phyloP scores from a whole-genome alignment of 2,113 vertebrate species.

The Patagioenas fasciata region DNA sequence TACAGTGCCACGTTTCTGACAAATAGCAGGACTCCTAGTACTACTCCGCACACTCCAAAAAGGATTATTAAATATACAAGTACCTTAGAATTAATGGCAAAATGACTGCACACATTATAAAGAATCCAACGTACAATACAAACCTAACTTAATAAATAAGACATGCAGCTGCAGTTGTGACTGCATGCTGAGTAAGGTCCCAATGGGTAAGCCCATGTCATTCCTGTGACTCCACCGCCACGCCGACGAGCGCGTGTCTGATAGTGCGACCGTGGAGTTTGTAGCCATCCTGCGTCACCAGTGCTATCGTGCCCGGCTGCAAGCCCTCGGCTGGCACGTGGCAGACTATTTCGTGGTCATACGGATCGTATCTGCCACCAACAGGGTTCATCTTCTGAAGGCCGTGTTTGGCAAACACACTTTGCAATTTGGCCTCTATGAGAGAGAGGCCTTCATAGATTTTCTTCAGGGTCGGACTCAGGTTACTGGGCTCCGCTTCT shows the following conservation, averaged over 20 bases:
- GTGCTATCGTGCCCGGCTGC: constrained; percentile 80
- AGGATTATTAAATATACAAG: constrained; percentile 51
- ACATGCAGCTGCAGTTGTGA: constrained; percentile 17
- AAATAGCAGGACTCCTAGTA: constrained; percentile 31
- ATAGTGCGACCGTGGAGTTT: constrained; percentile 87
- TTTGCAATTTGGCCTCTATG: constrained; percentile 80
- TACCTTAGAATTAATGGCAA: constrained; percentile 58
- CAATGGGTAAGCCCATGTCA: not conserved
- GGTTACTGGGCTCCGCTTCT: constrained; percentile 55
- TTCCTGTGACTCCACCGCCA: constrained; percentile 82
- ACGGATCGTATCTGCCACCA: constrained; percentile 83
- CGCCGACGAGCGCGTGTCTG: constrained; percentile 83
- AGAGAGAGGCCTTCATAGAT: constrained; percentile 75
- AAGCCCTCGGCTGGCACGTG: constrained; percentile 81
- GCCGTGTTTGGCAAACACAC: constrained; percentile 85
- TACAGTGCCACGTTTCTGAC: constrained; percentile 20
- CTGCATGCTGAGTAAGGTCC: not conserved
- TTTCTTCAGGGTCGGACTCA: constrained; percentile 70
- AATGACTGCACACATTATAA: constrained; percentile 57
- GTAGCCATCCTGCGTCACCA: constrained; percentile 85
- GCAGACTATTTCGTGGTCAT: constrained; percentile 85
- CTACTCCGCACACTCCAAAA: not conserved
- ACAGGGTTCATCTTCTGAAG: constrained; percentile 86
- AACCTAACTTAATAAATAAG: constrained; percentile 78
- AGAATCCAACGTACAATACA: constrained; percentile 52